These are phyloP conservation scores for Arge pagana DNA, from an alignment of 2,888 invertebrate genomes.

Conservation along the genomic window DNA sequence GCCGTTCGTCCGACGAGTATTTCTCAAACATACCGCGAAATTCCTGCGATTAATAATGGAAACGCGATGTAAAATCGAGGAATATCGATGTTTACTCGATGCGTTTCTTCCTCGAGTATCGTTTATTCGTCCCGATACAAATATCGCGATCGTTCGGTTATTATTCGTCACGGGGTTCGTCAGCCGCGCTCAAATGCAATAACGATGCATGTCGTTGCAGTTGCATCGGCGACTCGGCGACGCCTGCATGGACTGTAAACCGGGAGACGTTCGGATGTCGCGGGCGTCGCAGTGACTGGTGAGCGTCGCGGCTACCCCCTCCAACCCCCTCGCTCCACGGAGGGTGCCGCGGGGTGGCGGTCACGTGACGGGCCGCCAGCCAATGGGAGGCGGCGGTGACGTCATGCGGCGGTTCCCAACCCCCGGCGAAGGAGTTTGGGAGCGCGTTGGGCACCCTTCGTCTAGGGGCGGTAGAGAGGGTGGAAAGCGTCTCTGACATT, in stretches of 20 bases:
- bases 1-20: neutral
- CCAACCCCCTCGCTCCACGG: slow-evolving; percentile 31
- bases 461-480: no score
- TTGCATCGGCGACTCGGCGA: slow-evolving; percentile 24
- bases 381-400: slow-evolving; percentile 46
- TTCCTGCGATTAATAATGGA: neutral
- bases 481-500: neutral
- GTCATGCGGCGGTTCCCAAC: slow-evolving; percentile 51
- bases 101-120: no score
- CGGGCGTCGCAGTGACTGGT: slow-evolving; percentile 58
- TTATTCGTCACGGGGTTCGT: no score
- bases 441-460: no score
- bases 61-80: no score
- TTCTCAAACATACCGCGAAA: slow-evolving; percentile 1
- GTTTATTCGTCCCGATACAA: no score
- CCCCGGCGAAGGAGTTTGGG: slow-evolving; percentile 6
- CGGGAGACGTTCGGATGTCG: slow-evolving; percentile 54
- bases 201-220: slow-evolving; percentile 24
- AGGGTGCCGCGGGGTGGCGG: slow-evolving; percentile 28
- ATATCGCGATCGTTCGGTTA: no score
- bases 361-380: slow-evolving; percentile 50
- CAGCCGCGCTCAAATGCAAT: no score
- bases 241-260: slow-evolving; percentile 39
- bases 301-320: slow-evolving; percentile 46
- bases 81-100: no score